A percentile compares a stretch with the other conserved stretches of the same genome.
Conservation (phyloP, 2,797 vertebrate species). For the Serranus cabrilla region DNA sequence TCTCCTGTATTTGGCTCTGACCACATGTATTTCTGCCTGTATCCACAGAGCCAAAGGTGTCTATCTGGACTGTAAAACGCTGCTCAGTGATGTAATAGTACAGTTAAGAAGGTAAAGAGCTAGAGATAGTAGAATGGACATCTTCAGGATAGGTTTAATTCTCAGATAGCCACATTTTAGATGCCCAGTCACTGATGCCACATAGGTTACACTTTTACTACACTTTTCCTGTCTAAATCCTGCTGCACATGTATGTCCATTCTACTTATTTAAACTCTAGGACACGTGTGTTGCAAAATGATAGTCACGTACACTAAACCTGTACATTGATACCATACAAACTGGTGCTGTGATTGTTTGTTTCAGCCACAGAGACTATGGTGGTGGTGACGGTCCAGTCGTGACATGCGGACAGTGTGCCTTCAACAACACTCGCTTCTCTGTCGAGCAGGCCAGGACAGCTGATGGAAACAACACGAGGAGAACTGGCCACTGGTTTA, state of each 20-base stretch:
- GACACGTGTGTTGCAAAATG: not conserved
- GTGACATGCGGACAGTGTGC: conserved; percentile 69
- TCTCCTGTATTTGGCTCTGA: conserved; percentile 51
- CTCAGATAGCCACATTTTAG: conserved; percentile 11
- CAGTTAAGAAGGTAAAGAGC: conserved; percentile 61
- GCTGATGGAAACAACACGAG: conserved; percentile 1
- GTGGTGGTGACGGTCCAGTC: conserved; percentile 57
- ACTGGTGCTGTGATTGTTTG: conserved; percentile 36
- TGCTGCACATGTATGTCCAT: conserved; percentile 29
- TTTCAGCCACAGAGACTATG: conserved; percentile 56
- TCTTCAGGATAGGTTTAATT: not conserved
- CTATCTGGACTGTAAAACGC: conserved; percentile 67
- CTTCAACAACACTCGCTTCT: conserved; percentile 55
- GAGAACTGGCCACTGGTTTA: not conserved
- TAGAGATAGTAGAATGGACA: conserved; percentile 56
- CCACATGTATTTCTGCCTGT: conserved; percentile 59
- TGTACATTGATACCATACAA: not conserved
- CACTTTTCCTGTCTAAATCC: not conserved
- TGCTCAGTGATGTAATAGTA: conserved; percentile 74
- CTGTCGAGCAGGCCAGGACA: conserved; percentile 35
- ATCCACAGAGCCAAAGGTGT: conserved; percentile 60
- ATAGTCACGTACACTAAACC: not conserved
- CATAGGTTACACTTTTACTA: not conserved
- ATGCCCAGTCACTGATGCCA: not conserved
- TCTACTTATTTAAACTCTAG: conserved; percentile 33